phyloP scores from a whole-genome alignment of 2,888 invertebrate genomes.

The Drosophila algonquin region DNA sequence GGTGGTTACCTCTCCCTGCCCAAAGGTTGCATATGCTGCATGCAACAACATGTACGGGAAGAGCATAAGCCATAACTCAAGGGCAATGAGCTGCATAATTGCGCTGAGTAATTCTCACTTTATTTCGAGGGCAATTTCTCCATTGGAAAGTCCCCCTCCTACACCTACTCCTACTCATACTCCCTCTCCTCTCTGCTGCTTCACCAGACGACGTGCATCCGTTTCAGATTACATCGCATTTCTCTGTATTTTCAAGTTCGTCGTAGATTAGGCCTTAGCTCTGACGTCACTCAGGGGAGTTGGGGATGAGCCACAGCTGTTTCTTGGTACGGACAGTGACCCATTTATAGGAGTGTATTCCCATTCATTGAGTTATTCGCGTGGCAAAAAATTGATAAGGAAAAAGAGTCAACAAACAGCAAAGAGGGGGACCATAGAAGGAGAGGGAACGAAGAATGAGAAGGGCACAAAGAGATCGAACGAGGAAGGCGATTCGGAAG shows the following conservation, averaged over 20 bases:
- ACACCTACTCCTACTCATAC: background rate
- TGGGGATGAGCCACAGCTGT: constrained; percentile 8
- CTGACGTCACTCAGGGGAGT: constrained; percentile 23
- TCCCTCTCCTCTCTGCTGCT: background rate
- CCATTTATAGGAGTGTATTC: background rate
- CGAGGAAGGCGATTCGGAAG: no score
- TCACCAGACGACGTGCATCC: constrained; percentile 27
- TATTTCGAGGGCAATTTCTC: constrained; percentile 55
- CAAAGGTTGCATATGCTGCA: constrained; percentile 55
- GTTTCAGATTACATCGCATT: constrained; percentile 31
- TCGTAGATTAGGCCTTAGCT: constrained; percentile 2
- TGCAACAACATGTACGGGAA: constrained; percentile 38
- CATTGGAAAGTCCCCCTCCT: constrained; percentile 44
- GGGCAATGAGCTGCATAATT: constrained; percentile 79
- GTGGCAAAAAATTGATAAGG: background rate
- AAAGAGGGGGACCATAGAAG: no score
- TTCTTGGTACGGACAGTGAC: background rate
- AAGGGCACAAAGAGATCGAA: no score
- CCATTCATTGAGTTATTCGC: background rate
- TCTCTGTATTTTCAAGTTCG: constrained; percentile 30
- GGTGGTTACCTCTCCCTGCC: constrained; percentile 25
- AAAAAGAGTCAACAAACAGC: background rate
- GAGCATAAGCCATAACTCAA: constrained; percentile 62
- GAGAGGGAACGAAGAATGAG: no score
- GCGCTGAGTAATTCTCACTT: constrained; percentile 78